Percentiles rank a stretch among this genome's conserved stretches.
These are phyloP conservation scores for Montipora capricornis DNA, from an alignment of 64 coral and sea anemone genomes.

Conservation along the genomic window DNA sequence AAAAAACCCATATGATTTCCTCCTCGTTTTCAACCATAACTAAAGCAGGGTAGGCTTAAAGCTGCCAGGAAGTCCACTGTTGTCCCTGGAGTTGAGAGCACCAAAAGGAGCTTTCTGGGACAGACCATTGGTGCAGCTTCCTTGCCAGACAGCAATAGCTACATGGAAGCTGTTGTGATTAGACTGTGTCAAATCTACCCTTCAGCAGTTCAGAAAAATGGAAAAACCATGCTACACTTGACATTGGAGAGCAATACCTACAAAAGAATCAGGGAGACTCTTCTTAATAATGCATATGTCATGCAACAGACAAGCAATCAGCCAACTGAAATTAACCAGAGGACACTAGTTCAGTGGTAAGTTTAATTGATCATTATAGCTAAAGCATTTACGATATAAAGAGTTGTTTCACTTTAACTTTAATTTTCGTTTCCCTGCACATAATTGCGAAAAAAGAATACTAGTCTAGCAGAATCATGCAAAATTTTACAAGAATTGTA, in stretches of 20 bases:
- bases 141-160: slow-evolving; percentile 61
- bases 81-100: slow-evolving; percentile 35
- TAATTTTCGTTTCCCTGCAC: neutral
- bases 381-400: too few relatives aligned
- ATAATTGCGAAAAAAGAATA: too few relatives aligned
- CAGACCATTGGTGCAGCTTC: slow-evolving; percentile 57
- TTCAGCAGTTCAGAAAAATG: neutral
- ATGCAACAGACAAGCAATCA: slow-evolving; percentile 58
- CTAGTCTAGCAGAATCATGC: too few relatives aligned
- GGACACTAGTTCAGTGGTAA: slow-evolving; percentile 27
- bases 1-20: neutral
- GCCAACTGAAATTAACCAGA: slow-evolving; percentile 63
- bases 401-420: neutral
- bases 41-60: slow-evolving; percentile 9
- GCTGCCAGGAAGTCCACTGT: slow-evolving; percentile 31
- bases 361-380: neutral
- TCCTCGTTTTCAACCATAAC: slow-evolving; percentile 2
- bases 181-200: slow-evolving; percentile 29
- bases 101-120: slow-evolving; percentile 54
- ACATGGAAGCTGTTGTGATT: slow-evolving; percentile 49
- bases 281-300: neutral
- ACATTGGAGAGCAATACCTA: neutral
- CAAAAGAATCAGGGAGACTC: slow-evolving; percentile 19
- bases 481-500: too few relatives aligned
- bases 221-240: neutral